Evolutionary conservation across 2,113 vertebrate genomes (phyloP), one percentile per base, ranked within the genome.

Genomic region (Mirounga angustirostris): DNA sequence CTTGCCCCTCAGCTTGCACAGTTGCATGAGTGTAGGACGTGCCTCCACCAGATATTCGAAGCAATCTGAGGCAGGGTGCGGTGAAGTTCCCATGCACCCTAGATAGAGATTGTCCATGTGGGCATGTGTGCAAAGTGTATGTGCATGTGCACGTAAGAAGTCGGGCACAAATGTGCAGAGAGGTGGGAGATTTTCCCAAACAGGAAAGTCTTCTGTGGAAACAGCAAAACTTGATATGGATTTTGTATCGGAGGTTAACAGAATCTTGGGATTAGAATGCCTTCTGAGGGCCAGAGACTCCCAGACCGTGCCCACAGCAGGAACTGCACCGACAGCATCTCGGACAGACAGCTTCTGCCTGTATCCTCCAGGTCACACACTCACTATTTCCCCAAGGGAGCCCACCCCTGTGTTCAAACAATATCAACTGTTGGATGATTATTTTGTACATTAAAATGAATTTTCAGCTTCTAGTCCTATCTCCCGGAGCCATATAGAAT

Each of bases 141-240:
- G 18, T 76, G n/a, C 14, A 1, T 67, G 21, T 86, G 22, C 10
- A 0, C 67, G 22, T 84, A 76, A 1, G 43, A 9, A 11, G 54
- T 61, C 0, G 0, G 14, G 12, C 4, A 56, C n/a, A 54, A 13
- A n/a, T 24, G 10, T 76, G 30, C 65, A 76, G 52, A 59, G 28
- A 86, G 21, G 58, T 74, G 36, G 28, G 40, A 63, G 28, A 88
- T n/a, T 95, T 89, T 94, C 30, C 69, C 36, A 82, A 88, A 89
- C 14, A 91, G 14, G 26, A 84, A 91, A 94, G 7, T 50, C 54
- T 96, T 91, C 28, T 22, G 7, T 54, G 50, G 73, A 94, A 91
- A 91, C 24, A 84, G 24, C 2, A 80, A 46, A 82, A 88, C 5
- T 61, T 26, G 14, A 54, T 36, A 16, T 78, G 24, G 12, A 4